phyloP scores from a whole-genome alignment of 2,888 invertebrate genomes.

The Epirrhoe alternata region DNA sequence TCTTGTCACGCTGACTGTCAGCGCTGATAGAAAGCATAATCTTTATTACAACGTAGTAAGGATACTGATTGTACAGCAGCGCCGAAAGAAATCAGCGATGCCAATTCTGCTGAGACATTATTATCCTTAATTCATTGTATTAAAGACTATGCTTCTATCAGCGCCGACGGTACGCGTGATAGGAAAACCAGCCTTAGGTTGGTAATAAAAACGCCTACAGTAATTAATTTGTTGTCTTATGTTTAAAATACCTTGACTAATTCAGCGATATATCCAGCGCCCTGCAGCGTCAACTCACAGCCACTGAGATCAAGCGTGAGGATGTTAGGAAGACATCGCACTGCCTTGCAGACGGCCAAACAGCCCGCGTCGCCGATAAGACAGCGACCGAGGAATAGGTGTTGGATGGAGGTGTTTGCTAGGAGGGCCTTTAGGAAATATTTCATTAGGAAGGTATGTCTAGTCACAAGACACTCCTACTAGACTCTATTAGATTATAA shows the following conservation, averaged over 20 bases:
- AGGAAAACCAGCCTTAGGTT: too few species aligned
- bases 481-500: too few species aligned
- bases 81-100: too few species aligned
- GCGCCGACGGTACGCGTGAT: too few species aligned
- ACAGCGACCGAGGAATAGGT: constrained; percentile 88
- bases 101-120: too few species aligned
- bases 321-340: constrained; percentile 88
- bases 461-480: not conserved
- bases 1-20: too few species aligned
- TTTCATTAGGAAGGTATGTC: not conserved
- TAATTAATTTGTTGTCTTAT: not conserved
- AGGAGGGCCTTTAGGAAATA: constrained; percentile 75
- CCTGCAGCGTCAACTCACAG: constrained; percentile 87
- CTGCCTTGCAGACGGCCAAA: constrained; percentile 87
- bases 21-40: too few species aligned
- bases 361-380: constrained; percentile 90
- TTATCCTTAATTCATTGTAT: too few species aligned
- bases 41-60: too few species aligned
- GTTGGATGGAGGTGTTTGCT: constrained; percentile 87
- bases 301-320: constrained; percentile 88
- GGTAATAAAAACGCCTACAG: too few species aligned
- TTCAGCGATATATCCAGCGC: constrained; percentile 87
- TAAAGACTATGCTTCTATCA: too few species aligned
- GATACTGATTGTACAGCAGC: too few species aligned
- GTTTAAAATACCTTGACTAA: constrained; percentile 81